Evolutionary conservation across 1,140 invertebrate species (phyloP), one percentile per base, ranked within the genome.

Genomic region (Goniozus legneri): DNA sequence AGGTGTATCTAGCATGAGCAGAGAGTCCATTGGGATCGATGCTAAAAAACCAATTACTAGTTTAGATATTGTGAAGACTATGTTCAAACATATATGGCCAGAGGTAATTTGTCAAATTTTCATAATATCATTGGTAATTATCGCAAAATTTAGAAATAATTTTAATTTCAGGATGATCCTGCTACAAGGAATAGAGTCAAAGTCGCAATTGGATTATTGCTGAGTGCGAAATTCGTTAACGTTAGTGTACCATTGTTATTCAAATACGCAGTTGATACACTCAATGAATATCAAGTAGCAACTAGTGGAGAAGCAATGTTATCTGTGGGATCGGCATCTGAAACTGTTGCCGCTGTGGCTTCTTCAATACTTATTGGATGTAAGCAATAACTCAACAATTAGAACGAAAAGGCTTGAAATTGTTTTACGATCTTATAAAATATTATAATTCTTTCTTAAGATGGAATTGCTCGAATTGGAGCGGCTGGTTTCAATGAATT

Each of bases 181-280:
- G 78, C 81, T 50, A 89, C 96, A 45, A 81, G 84, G 58, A 81
- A 84, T 37, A 80, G 95, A 51, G 97, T 99, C 12, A 81, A 90
- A 60, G 60, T 93, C 24, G 92, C 97, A 8, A 55, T 98, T 16
- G 81, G 84, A 31, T 77, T 95, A 34, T 71, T 94, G 20, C 80
- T 89, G 36, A 84, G 86, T 30, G 89, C 91, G 18, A 93, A 96
- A 78, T 63, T 94, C 19, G 65, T 97, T 50, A 98, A 95, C 68
- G 92, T 98, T 2, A 77, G 83, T 52, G 95, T 99, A 3, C 97
- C 97, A n/a, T 98, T 98, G 76, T 77, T 98, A 38, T 97, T 99
- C 67, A 98, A 98, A 75, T 88, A 94, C 73, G 86, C 87, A 1
- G 81, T 99, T 36, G 95, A 99, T 72, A 85, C 84, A 58, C 80